These are phyloP conservation scores for Nemurella pictetii DNA, from an alignment of 2,888 invertebrate genomes.

Conservation along the genomic window DNA sequence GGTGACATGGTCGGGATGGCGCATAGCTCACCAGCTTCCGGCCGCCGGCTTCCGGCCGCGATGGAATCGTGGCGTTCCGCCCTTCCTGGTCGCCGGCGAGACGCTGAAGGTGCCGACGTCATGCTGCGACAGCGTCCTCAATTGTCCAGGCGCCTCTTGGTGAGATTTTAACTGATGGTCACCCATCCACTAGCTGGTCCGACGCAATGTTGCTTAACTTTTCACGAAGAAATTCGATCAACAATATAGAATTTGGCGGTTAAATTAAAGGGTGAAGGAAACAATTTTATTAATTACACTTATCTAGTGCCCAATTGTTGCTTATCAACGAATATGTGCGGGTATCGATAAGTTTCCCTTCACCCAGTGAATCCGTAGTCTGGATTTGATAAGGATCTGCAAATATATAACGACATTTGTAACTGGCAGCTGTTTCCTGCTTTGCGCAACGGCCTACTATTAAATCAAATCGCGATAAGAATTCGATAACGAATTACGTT, in stretches of 20 bases:
- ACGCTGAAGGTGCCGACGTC: too few species aligned
- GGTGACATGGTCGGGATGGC: background rate
- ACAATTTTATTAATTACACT: too few species aligned
- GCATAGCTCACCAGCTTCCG: background rate
- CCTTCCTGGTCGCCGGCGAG: background rate
- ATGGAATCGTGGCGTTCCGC: background rate
- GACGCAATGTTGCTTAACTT: background rate
- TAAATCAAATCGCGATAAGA: background rate
- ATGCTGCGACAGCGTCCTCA: background rate
- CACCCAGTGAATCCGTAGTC: background rate
- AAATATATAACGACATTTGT: background rate
- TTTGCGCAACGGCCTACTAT: background rate
- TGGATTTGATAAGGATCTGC: background rate
- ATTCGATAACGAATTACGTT: background rate
- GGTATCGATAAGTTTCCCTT: background rate
- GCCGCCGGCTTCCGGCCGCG: background rate
- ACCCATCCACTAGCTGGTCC: background rate
- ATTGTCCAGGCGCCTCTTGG: background rate
- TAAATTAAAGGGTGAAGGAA: too few species aligned
- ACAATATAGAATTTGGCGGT: too few species aligned
- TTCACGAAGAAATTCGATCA: too few species aligned
- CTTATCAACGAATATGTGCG: background rate
- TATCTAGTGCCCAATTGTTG: too few species aligned
- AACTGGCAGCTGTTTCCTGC: background rate
- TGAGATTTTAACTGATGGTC: background rate